Evolutionary conservation across 2,888 invertebrate species (phyloP), one percentile per base, ranked within the genome.

Genomic region (Ligdia adustata): DNA sequence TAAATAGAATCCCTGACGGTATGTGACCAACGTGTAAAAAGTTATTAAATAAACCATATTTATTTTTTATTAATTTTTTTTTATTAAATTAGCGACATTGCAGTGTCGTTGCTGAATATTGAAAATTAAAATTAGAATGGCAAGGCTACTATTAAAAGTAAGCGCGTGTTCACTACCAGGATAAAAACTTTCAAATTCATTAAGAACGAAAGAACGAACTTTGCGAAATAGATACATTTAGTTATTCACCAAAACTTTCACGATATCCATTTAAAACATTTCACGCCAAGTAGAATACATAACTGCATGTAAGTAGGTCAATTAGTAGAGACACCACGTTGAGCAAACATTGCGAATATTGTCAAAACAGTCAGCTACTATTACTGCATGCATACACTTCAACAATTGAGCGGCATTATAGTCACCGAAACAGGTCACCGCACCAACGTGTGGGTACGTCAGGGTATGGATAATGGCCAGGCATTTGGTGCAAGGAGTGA

Each of bases 351-450:
- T 33, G 64, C 60, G 55, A 72, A 70, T 82, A 82, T 82, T 82
- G 72, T 73, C 75, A 80, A 79, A 82, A 84, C 80, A 82, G 22
- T 6, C 22, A 2, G 7, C 6, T 22, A n/a, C n/a, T 22, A 22
- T 6, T 22, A 4, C 18, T 6, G n/a, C n/a, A 66, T 66, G 40
- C 28, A 20, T 13, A 9, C 9, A 22, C 28, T 15, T 14, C 24
- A 39, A 40, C 37, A 38, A 41, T 52, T 76, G 71, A 66, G 49
- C 51, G 62, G 33, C 28, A 39, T n/a, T n/a, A n/a, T 37, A 37
- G 16, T 16, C 12, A 37, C 14, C 27, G 16, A 27, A 37, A 28
- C 18, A 37, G 37, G 34, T 60, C 58, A 58, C 53, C 32, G 29
- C 38, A 43, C 48, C 45, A 38, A 40, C 49, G 51, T 49, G 53